These are phyloP conservation scores for Athalia rosae DNA, from an alignment of 2,888 invertebrate genomes.

Conservation along the genomic window DNA sequence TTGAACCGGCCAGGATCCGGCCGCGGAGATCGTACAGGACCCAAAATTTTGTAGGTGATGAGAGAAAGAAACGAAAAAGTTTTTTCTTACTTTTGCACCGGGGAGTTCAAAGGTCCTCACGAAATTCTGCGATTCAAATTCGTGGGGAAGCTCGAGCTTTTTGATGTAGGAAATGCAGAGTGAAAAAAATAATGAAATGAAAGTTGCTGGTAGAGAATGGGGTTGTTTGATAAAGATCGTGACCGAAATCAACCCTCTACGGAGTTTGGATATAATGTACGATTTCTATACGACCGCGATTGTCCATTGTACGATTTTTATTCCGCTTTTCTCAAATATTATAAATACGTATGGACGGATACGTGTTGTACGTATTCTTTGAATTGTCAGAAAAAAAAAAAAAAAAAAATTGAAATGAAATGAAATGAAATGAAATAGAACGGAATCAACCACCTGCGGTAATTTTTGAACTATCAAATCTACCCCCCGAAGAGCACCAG, in stretches of 20 bases:
- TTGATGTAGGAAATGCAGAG: too few relatives aligned
- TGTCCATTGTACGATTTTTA: slow-evolving; percentile 44
- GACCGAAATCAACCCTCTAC: not conserved
- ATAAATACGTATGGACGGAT: not conserved
- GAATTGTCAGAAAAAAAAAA: slow-evolving; percentile 48
- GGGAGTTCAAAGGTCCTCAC: not conserved
- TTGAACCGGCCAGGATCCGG: too few relatives aligned
- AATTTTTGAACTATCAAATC: slow-evolving; percentile 42
- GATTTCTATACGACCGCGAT: slow-evolving; percentile 46
- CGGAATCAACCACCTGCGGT: slow-evolving; percentile 38
- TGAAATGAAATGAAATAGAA: slow-evolving; percentile 41
- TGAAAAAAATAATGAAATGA: too few relatives aligned
- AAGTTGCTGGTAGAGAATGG: not conserved
- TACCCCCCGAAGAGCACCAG: slow-evolving; percentile 37
- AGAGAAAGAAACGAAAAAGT: too few relatives aligned
- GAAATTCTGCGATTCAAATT: not conserved
- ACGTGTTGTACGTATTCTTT: too few relatives aligned
- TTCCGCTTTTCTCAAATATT: slow-evolving; percentile 25
- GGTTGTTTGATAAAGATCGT: not conserved
- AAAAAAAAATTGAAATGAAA: too few relatives aligned
- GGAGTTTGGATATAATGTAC: slow-evolving; percentile 9
- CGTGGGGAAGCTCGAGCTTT: too few relatives aligned
- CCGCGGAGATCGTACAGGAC: too few relatives aligned
- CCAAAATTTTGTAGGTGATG: not conserved
- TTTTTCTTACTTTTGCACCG: not conserved